Base-by-base conservation (phyloP, 2,888 invertebrate species). In the Busseola fusca region DNA sequence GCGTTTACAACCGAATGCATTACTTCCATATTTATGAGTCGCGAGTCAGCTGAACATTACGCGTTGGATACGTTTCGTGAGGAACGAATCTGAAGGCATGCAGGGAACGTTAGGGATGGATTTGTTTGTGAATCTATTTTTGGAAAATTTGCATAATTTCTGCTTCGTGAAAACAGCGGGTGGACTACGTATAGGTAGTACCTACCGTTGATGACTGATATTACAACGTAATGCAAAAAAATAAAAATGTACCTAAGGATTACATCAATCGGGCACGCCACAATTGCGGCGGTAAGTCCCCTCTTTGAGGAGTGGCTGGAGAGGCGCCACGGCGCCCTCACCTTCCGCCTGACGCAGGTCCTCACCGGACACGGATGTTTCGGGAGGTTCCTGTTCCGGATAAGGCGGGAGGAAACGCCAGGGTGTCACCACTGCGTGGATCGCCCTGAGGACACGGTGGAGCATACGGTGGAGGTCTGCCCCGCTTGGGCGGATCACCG, bases 1-100 rank as follows among this genome's bases (percentile, higher is more conserved):
- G 66, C 70, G 78, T 82, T 81, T 78, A 85, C 78, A 82, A 74
- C 81, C 48, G 62, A 71, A 60, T 63, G 72, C 59, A 72, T 69
- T 71, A 66, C 52, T 42, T 56, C 65, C 71, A 56, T 69, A 69
- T 70, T 70, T 48, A 69, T 58, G 63, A 72, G 45, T 62, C 27
- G 30, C 64, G 65, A 72, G 45, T 62, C 37, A 21, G 58, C 68
- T 60, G 45, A 66, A 63, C 66, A 62, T 68, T 63, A 59, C 60
- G 63, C 68, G 60, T 56, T 67, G 25, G n/a, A 48, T 48, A 50
- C 50, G 57, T 54, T 65, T 72, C 77, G 69, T 76, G 66, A 73
- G 52, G 52, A 57, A 68, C 54, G 16, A 60, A 59, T 54, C 40
- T 30, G 34, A 57, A 57, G 50, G 58, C 60, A 62, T 63, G 64